Evolutionary conservation across 2,797 vertebrate genomes (phyloP), one percentile per base, ranked within the genome.

Genomic region (Neostethus bicornis): DNA sequence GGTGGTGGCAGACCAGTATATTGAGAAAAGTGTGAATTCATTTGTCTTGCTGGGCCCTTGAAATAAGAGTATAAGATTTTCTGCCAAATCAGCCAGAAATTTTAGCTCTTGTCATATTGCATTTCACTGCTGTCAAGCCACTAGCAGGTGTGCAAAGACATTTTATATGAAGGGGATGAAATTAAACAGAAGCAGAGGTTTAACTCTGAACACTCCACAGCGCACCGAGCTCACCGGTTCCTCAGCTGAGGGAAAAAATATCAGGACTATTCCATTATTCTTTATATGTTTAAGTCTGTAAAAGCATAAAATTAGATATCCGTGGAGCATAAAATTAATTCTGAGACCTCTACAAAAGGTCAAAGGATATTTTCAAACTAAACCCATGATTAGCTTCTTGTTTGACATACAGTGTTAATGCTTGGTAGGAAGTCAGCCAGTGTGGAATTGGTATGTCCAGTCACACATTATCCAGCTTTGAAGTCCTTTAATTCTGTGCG

Each of bases 251-350:
- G 16, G 70, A 83, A 73, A n/a, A 79, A 81, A 79, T 66, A 76
- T 73, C 65, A 42, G 62, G 70, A 83, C 80, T 59, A 84, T 87
- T 85, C 77, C 80, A 85, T 90, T 90, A 85, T 86, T 83, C 78
- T 64, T 49, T 57, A 71, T 83, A 85, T 83, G 85, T 85, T 66
- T 82, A 81, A 84, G 70, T 84, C 85, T 76, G 59, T 80, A 88
- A 87, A 87, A 86, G 77, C 88, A 89, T 87, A 86, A 90, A 90
- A 90, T 90, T 79, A 88, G 84, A 90, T 87, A 85, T 85, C 81
- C 73, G 71, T 75, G 75, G 83, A 90, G 82, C 87, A 86, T 87
- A 87, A 88, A 87, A 91, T 91, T 80, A 87, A 90, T 89, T 89
- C 80, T 42, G 70, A 85, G 81, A 86, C 87, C 82, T 82, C 81